Percentiles rank a stretch among this genome's conserved stretches.
Conservation (phyloP, 2,797 vertebrate species). For the Syndactyla subalaris region DNA sequence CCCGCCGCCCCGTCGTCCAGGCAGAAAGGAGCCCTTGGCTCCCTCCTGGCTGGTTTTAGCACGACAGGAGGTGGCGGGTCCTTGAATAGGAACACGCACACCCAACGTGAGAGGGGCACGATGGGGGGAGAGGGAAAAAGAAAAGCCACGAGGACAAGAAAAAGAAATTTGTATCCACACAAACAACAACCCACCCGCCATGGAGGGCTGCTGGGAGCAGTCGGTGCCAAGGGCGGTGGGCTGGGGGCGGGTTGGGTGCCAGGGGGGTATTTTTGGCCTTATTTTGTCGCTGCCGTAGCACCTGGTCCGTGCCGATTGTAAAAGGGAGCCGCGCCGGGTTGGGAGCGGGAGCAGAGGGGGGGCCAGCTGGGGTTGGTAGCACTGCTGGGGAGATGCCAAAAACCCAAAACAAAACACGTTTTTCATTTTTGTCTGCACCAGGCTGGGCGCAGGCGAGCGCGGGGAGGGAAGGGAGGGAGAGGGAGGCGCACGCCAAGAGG, state of each 20-base stretch:
- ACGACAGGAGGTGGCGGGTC: constrained; percentile 23
- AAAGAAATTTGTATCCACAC: not conserved
- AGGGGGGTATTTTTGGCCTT: constrained; percentile 26
- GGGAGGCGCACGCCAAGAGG: constrained; percentile 10
- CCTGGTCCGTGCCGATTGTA: constrained; percentile 12
- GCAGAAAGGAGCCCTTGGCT: constrained; percentile 30
- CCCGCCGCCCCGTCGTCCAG: not conserved
- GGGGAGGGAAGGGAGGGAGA: constrained; percentile 28
- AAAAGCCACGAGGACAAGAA: not conserved
- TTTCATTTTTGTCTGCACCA: constrained; percentile 72
- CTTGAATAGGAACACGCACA: constrained; percentile 31
- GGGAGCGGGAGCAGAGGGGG: not conserved
- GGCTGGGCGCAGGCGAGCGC: constrained; percentile 39
- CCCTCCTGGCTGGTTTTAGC: constrained; percentile 44
- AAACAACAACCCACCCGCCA: not conserved
- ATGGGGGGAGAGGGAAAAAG: not conserved
- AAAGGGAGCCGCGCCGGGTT: not conserved
- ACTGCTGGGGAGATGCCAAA: constrained; percentile 63
- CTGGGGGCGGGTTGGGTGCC: not conserved
- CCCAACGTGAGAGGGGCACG: not conserved
- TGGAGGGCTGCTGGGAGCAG: not conserved
- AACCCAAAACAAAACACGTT: constrained; percentile 61
- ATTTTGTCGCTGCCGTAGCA: not conserved
- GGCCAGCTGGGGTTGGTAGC: constrained; percentile 7
- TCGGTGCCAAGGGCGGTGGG: not conserved